These are phyloP conservation scores for Elmis aenea DNA, from an alignment of 2,888 invertebrate genomes.

Conservation along the genomic window DNA sequence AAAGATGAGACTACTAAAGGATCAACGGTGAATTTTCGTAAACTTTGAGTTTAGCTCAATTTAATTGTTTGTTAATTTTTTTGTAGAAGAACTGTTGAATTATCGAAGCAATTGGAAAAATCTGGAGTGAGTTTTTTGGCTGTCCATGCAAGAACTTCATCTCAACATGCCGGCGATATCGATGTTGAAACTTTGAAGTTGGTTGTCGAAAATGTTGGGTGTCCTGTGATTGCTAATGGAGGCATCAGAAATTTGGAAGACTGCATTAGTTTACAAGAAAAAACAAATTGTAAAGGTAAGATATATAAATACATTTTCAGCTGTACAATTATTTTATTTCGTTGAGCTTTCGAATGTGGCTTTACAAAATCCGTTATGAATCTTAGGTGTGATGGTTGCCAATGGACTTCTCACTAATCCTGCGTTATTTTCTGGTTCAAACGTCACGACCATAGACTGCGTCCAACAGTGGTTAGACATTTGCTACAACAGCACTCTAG, in stretches of 20 bases:
- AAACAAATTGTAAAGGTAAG: slow-evolving; percentile 67
- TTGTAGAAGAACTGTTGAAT: slow-evolving; percentile 64
- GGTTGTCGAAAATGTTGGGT: slow-evolving; percentile 62
- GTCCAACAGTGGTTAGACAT: slow-evolving; percentile 77
- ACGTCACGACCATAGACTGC: slow-evolving; percentile 68
- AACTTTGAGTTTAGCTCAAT: background rate
- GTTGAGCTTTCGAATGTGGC: too few species aligned
- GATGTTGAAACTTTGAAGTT: slow-evolving; percentile 66
- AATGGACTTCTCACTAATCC: slow-evolving; percentile 89
- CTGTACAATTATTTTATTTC: too few species aligned
- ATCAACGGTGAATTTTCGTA: slow-evolving; percentile 53
- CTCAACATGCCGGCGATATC: slow-evolving; percentile 69
- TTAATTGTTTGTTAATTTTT: slow-evolving; percentile 8
- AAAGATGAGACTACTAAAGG: slow-evolving; percentile 80
- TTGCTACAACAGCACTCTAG: slow-evolving; percentile 51
- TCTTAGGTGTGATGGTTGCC: slow-evolving; percentile 81
- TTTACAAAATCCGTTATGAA: too few species aligned
- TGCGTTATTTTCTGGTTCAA: slow-evolving; percentile 72
- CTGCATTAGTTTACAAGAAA: slow-evolving; percentile 60
- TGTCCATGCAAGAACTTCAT: slow-evolving; percentile 87
- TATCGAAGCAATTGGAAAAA: slow-evolving; percentile 75
- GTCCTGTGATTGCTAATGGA: slow-evolving; percentile 93
- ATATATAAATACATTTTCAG: too few species aligned
- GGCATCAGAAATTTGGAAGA: slow-evolving; percentile 73
- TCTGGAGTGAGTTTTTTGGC: slow-evolving; percentile 86